These are phyloP conservation scores for Saccopteryx leptura DNA, from an alignment of 2,113 vertebrate species.

Conservation along the genomic window DNA sequence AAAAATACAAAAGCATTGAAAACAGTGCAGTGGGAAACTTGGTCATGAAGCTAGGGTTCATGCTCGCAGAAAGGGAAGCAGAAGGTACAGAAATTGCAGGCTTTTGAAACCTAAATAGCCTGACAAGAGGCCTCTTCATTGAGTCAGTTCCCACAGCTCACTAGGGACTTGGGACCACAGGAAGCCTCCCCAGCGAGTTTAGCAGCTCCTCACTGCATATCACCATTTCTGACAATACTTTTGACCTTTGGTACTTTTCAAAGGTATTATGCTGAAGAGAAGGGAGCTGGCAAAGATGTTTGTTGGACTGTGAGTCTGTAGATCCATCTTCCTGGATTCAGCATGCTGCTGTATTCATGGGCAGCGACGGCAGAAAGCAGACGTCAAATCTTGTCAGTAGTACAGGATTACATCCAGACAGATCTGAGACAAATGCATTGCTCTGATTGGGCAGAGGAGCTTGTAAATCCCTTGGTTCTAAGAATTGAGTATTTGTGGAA, in stretches of 20 bases:
- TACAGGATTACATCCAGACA: neutral
- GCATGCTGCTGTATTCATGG: neutral
- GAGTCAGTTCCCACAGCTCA: neutral
- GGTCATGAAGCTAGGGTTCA: neutral
- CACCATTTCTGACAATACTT: neutral
- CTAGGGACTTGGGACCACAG: neutral
- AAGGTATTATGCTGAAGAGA: neutral
- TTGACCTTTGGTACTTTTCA: neutral
- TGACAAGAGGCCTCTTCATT: neutral
- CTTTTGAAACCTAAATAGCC: neutral
- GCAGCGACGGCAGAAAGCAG: neutral
- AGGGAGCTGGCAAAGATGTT: neutral
- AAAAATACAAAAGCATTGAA: neutral
- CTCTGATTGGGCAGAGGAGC: neutral
- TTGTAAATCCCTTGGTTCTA: slow-evolving; percentile 20
- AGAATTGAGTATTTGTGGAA: slow-evolving; percentile 27
- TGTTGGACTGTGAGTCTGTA: neutral
- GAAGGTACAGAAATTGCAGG: neutral
- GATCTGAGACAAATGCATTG: neutral
- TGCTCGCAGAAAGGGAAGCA: neutral
- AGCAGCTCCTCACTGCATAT: slow-evolving; percentile 24
- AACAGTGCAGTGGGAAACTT: neutral
- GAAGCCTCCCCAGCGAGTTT: neutral
- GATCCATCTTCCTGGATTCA: neutral
- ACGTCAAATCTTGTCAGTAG: neutral